Conservation (phyloP, 2,888 invertebrate genomes). For the Euproctis similis region DNA sequence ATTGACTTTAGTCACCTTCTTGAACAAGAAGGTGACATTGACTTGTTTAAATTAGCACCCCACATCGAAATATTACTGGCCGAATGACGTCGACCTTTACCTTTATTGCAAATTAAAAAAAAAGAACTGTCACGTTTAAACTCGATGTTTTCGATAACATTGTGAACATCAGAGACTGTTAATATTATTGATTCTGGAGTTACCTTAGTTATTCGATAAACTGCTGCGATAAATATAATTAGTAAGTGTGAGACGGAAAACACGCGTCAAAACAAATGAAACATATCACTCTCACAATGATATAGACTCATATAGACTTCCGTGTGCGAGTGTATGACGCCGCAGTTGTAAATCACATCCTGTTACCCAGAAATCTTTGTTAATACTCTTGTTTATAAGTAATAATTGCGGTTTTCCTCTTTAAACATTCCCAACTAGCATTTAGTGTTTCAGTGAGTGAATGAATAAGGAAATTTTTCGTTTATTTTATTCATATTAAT, state of each 20-base stretch:
- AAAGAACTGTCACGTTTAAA: conserved; percentile 17
- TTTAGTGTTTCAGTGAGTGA: too few species aligned
- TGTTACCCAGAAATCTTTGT: conserved; percentile 40
- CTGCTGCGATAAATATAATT: conserved; percentile 16
- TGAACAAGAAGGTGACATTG: conserved; percentile 49
- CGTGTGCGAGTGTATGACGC: conserved; percentile 23
- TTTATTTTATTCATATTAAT: conserved; percentile 20
- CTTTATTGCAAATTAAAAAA: conserved; percentile 26
- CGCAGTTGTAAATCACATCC: conserved; percentile 38
- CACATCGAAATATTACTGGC: conserved; percentile 29
- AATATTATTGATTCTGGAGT: conserved; percentile 10
- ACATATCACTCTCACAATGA: conserved; percentile 31
- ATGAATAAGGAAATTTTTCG: conserved; percentile 31
- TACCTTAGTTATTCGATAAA: conserved; percentile 13
- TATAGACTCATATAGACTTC: conserved; percentile 29
- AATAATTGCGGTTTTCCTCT: conserved; percentile 39
- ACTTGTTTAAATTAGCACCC: conserved; percentile 43
- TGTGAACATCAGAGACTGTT: conserved; percentile 9
- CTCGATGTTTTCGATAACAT: conserved; percentile 5
- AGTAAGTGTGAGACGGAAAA: conserved; percentile 33
- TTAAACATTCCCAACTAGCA: conserved; percentile 21
- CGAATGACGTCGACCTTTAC: conserved; percentile 25
- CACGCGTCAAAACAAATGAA: conserved; percentile 30
- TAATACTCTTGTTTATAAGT: conserved; percentile 28
- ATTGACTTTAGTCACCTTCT: too few species aligned